A percentile compares a stretch with the other conserved stretches of the same genome.
phyloP scores from a whole-genome alignment of 2,888 invertebrate genomes.

The Ganaspis brasiliensis region DNA sequence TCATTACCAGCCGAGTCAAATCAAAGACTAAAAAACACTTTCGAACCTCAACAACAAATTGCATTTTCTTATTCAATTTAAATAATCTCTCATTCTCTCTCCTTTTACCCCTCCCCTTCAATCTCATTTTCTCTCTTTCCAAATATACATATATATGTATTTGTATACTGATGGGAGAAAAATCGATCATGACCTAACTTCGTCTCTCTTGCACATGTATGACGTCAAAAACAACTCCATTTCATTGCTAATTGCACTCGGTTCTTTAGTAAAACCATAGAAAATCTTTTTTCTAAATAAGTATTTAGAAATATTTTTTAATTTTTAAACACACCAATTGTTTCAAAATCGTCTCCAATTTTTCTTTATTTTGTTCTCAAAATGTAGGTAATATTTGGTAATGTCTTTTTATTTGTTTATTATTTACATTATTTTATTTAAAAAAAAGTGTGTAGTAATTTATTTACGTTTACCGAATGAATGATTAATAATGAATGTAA shows the following conservation, averaged over 20 bases:
- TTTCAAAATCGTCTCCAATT: too few relatives aligned
- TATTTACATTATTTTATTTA: too few relatives aligned
- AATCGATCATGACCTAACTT: slow-evolving; percentile 8
- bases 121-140: not conserved
- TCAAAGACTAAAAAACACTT: slow-evolving; percentile 15
- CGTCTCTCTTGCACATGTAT: slow-evolving; percentile 4
- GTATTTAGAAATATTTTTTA: not conserved
- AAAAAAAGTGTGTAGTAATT: too few relatives aligned
- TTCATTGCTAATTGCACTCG: slow-evolving; percentile 14
- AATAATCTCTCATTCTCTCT: not conserved
- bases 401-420: too few relatives aligned
- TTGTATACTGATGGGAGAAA: not conserved
- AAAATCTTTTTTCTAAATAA: not conserved
- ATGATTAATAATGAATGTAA: too few relatives aligned
- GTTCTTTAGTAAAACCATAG: not conserved
- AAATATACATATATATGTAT: not conserved
- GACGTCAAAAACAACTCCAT: slow-evolving; percentile 16
- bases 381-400: too few relatives aligned
- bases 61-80: not conserved
- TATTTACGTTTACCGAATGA: too few relatives aligned
- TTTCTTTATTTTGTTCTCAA: too few relatives aligned
- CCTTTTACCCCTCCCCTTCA: not conserved
- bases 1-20: slow-evolving; percentile 33
- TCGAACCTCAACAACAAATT: not conserved
- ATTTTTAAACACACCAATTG: too few relatives aligned